Evolutionary conservation across 2,113 vertebrate species (phyloP).

Genomic region (Ptilorrhoa leucosticta): DNA sequence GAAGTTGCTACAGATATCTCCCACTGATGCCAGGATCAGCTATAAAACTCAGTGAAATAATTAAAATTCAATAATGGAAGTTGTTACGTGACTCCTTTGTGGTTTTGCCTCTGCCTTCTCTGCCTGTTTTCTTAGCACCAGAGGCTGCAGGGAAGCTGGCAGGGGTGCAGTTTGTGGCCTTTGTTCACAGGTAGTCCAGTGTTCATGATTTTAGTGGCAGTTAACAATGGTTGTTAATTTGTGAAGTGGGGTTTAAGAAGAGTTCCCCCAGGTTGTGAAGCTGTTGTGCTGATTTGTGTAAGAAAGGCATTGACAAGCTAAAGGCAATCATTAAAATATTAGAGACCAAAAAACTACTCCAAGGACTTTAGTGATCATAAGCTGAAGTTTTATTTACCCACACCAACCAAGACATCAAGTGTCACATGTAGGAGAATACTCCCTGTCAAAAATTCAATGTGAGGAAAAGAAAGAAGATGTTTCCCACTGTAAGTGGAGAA

Average conservation of each 20-base stretch:
- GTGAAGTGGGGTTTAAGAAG: conserved; percentile 28
- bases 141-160: not conserved
- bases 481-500: not conserved
- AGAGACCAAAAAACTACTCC: conserved; percentile 27
- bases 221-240: conserved; percentile 35
- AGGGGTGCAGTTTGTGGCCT: not conserved
- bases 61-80: not conserved
- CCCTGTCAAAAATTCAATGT: not conserved
- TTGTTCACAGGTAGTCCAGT: conserved; percentile 9
- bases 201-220: conserved; percentile 47
- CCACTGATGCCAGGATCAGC: not conserved
- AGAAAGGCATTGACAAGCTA: conserved; percentile 52
- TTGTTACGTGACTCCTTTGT: not conserved
- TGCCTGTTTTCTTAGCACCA: not conserved
- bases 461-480: conserved; percentile 16
- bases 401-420: not conserved
- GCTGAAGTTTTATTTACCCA: conserved; percentile 35
- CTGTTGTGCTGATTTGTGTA: conserved; percentile 38
- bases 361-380: conserved; percentile 52
- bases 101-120: not conserved
- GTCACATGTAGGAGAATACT: not conserved
- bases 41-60: not conserved
- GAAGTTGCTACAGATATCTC: not conserved
- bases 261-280: conserved; percentile 46
- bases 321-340: conserved; percentile 57